Conservation (phyloP, 2,113 vertebrate genomes). For the Notothenia rossii region DNA sequence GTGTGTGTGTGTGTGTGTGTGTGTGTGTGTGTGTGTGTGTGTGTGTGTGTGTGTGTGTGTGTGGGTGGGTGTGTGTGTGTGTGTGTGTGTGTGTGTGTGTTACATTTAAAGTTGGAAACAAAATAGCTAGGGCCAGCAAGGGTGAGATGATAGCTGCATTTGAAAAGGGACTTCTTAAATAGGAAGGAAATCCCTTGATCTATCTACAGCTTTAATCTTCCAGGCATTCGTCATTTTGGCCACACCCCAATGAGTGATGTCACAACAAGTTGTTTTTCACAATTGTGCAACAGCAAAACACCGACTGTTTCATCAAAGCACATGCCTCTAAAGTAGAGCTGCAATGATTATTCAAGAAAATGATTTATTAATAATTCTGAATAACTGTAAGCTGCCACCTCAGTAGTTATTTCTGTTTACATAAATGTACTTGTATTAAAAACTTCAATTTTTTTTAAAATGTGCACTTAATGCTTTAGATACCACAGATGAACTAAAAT, state of each 20-base stretch:
- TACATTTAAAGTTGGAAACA: background rate
- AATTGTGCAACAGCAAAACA: background rate
- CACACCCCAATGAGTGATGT: background rate
- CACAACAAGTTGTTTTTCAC: background rate
- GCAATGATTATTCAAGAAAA: background rate
- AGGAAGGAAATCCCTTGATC: background rate
- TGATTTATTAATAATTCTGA: background rate
- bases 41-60: no score
- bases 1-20: background rate
- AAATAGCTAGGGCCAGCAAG: background rate
- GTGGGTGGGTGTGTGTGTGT: no score
- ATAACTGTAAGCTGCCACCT: background rate
- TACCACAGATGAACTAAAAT: background rate
- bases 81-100: background rate
- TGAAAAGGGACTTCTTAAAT: constrained; percentile 9
- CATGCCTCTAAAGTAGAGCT: background rate
- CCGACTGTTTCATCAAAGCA: background rate
- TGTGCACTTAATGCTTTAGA: background rate
- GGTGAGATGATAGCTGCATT: background rate
- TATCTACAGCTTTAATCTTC: background rate
- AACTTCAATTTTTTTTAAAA: background rate
- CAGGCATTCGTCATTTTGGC: background rate
- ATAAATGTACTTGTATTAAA: background rate
- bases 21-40: no score
- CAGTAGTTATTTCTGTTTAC: background rate